Evolutionary conservation across 2,113 vertebrate species (phyloP).

Genomic region (Colius striatus): DNA sequence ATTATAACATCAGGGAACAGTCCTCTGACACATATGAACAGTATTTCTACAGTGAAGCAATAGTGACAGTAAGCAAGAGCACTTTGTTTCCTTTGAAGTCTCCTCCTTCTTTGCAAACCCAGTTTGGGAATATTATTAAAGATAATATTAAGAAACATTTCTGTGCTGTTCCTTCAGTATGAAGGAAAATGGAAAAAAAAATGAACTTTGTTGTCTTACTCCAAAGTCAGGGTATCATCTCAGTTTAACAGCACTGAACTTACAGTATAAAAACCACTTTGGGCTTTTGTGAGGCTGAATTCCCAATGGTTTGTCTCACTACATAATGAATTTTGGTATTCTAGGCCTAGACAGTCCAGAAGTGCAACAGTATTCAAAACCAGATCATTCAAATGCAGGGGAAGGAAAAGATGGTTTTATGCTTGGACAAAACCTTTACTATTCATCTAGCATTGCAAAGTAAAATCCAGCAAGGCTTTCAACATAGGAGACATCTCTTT

Average conservation of each 20-base stretch:
- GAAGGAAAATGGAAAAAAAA: not conserved
- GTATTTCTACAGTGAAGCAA: not conserved
- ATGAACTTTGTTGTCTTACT: not conserved
- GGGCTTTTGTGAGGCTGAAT: not conserved
- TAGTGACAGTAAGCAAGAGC: not conserved
- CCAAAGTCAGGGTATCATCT: not conserved
- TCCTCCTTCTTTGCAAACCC: not conserved
- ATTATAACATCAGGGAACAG: too few species aligned
- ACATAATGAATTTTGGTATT: not conserved
- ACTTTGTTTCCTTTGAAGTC: not conserved
- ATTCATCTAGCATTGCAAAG: not conserved
- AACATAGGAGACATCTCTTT: not conserved
- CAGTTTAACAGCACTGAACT: not conserved
- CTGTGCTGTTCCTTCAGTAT: not conserved
- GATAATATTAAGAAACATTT: not conserved
- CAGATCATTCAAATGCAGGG: not conserved
- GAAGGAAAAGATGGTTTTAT: not conserved
- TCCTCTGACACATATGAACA: not conserved
- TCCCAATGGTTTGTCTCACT: not conserved
- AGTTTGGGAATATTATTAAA: not conserved
- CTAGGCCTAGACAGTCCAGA: not conserved
- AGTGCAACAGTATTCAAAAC: not conserved
- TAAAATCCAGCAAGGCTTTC: not conserved
- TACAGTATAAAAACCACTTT: not conserved
- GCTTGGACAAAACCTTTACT: not conserved